A percentile compares a stretch with the other conserved stretches of the same genome.
phyloP scores from a whole-genome alignment of 2,113 vertebrate genomes.

The Dendrocopos noguchii region DNA sequence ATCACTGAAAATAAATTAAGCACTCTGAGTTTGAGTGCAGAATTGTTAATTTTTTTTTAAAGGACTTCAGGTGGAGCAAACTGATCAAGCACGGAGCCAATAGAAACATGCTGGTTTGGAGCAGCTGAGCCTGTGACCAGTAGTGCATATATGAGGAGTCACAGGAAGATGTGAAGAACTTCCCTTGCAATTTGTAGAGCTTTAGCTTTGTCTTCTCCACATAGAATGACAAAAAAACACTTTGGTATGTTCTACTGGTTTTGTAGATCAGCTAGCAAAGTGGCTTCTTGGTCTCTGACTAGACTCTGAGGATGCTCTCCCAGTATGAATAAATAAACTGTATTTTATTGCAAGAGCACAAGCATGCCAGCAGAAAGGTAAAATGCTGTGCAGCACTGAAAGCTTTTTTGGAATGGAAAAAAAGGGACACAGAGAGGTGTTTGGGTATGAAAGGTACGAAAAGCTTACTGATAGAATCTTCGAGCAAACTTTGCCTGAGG shows the following conservation, averaged over 20 bases:
- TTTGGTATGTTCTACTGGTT: background rate
- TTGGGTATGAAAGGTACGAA: background rate
- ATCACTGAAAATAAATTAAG: background rate
- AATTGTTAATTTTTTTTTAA: background rate
- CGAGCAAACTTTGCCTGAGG: background rate
- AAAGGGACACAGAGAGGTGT: background rate
- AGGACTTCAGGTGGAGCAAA: background rate
- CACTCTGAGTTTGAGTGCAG: background rate
- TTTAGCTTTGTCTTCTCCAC: background rate
- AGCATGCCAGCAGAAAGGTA: background rate
- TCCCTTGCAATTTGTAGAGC: background rate
- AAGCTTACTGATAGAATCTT: background rate
- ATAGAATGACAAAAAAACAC: background rate
- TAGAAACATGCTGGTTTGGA: background rate
- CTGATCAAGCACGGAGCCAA: background rate
- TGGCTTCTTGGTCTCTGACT: background rate
- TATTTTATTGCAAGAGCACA: background rate
- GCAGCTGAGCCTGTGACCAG: background rate
- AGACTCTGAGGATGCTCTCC: background rate
- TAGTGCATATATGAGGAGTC: background rate
- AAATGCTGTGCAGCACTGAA: background rate
- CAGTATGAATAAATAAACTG: background rate
- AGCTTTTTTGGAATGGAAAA: background rate
- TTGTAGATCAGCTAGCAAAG: background rate
- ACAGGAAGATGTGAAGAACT: background rate